Evolutionary conservation across 1,140 invertebrate species (phyloP).

Genomic region (Drosophila virilis): DNA sequence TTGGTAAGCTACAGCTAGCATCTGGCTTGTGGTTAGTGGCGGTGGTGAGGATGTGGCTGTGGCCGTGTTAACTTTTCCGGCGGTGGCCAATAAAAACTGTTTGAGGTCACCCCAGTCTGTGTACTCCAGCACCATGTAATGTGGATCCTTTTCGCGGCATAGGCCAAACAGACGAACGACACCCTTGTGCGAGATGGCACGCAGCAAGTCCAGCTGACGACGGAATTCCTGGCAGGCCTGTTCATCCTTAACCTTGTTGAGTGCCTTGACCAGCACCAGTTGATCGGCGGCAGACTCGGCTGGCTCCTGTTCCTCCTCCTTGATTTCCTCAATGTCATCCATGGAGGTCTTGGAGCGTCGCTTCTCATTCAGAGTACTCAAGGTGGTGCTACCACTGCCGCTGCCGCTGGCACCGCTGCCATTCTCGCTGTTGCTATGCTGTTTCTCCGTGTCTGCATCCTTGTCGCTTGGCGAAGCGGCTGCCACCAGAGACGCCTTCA

Average conservation of each 20-base stretch:
- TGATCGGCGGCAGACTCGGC: conserved; percentile 52
- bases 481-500: conserved; percentile 84
- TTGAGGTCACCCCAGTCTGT: conserved; percentile 98
- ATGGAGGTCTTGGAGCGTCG: conserved; percentile 79
- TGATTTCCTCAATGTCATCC: conserved; percentile 83
- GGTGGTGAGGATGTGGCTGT: conserved; percentile 85
- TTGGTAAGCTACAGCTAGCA: conserved; percentile 90
- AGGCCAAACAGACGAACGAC: conserved; percentile 92
- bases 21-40: conserved; percentile 89
- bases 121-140: conserved; percentile 95
- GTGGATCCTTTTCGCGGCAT: conserved; percentile 93
- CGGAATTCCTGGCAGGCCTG: conserved; percentile 92
- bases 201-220: conserved; percentile 93
- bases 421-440: conserved; percentile 81
- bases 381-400: conserved; percentile 65
- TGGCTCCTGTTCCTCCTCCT: conserved; percentile 70
- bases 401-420: conserved; percentile 59
- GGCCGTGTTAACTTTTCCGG: conserved; percentile 76
- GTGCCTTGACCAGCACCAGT: conserved; percentile 74
- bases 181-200: conserved; percentile 91
- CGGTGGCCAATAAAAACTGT: conserved; percentile 94
- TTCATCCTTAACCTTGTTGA: conserved; percentile 89
- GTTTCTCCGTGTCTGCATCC: conserved; percentile 72
- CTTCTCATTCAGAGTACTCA: conserved; percentile 79
- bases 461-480: conserved; percentile 47